phyloP scores from a whole-genome alignment of 2,113 vertebrate genomes.

The Phylloscopus trochiloides region DNA sequence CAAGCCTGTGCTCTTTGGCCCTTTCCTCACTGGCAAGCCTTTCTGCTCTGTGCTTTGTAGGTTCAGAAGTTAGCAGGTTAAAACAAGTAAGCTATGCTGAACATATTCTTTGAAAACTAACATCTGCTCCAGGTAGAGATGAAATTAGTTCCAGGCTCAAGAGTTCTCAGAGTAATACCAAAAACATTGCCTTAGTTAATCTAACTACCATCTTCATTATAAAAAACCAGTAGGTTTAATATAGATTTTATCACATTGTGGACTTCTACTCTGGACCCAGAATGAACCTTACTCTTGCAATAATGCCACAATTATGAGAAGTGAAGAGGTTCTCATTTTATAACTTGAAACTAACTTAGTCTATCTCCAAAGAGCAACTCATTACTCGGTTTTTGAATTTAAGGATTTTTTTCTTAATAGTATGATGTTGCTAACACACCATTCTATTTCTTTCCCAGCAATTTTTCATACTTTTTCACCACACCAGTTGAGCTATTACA shows the following conservation, averaged over 20 bases:
- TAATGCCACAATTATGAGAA: neutral
- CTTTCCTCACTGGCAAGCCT: neutral
- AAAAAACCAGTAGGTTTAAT: neutral
- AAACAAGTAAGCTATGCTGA: neutral
- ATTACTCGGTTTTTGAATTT: neutral
- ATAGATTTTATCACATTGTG: neutral
- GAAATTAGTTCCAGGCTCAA: neutral
- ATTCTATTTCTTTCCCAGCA: neutral
- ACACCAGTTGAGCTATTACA: neutral
- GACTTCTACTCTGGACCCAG: neutral
- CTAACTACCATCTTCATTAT: neutral
- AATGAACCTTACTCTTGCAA: neutral
- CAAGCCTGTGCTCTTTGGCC: neutral
- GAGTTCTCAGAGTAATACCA: neutral
- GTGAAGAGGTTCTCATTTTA: neutral
- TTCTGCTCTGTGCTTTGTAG: neutral
- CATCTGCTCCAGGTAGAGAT: neutral
- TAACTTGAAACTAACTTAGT: neutral
- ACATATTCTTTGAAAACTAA: neutral
- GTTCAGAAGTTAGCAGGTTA: neutral
- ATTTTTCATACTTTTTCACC: neutral
- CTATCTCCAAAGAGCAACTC: neutral
- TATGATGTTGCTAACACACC: neutral
- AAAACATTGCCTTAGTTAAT: neutral
- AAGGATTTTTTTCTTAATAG: neutral